phyloP scores from a whole-genome alignment of 1,140 invertebrate species.

The Rhyzopertha dominica region DNA sequence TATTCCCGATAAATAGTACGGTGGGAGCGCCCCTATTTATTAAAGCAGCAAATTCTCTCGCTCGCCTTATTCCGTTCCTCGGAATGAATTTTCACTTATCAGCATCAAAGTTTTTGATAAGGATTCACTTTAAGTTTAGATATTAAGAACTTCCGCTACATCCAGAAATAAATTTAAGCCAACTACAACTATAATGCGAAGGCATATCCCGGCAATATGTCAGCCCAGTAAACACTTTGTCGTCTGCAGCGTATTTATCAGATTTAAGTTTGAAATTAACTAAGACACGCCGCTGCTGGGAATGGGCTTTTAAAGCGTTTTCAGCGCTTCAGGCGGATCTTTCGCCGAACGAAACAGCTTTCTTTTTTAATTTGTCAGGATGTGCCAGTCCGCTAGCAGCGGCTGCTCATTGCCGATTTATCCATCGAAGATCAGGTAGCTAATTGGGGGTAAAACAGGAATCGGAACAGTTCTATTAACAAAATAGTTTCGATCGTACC shows the following conservation, averaged over 20 bases:
- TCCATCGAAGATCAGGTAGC: too few relatives aligned
- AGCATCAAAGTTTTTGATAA: slow-evolving; percentile 20
- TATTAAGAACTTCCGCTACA: slow-evolving; percentile 16
- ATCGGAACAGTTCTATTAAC: too few relatives aligned
- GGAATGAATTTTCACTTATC: too few relatives aligned
- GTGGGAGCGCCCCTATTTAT: slow-evolving; percentile 1
- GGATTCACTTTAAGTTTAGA: slow-evolving; percentile 19
- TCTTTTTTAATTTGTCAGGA: too few relatives aligned
- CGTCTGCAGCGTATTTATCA: slow-evolving; percentile 21
- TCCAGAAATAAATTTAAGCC: slow-evolving; percentile 16
- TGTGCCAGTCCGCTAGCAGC: too few relatives aligned
- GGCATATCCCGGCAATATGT: slow-evolving; percentile 18
- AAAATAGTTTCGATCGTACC: too few relatives aligned
- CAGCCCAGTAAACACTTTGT: slow-evolving; percentile 11
- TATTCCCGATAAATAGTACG: slow-evolving; percentile 7
- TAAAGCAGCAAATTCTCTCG: slow-evolving; percentile 1
- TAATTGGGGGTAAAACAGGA: too few relatives aligned
- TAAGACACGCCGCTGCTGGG: slow-evolving; percentile 12
- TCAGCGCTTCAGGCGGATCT: too few relatives aligned
- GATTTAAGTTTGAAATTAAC: slow-evolving; percentile 25
- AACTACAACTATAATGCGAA: slow-evolving; percentile 19
- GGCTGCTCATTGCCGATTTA: too few relatives aligned
- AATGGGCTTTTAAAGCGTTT: too few relatives aligned
- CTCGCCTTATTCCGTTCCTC: not conserved
- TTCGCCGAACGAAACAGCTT: too few relatives aligned